Percentiles rank a stretch among this genome's conserved stretches.
Evolutionary conservation across 1,140 invertebrate species (phyloP).

Genomic region (Sycophaga agraensis): DNA sequence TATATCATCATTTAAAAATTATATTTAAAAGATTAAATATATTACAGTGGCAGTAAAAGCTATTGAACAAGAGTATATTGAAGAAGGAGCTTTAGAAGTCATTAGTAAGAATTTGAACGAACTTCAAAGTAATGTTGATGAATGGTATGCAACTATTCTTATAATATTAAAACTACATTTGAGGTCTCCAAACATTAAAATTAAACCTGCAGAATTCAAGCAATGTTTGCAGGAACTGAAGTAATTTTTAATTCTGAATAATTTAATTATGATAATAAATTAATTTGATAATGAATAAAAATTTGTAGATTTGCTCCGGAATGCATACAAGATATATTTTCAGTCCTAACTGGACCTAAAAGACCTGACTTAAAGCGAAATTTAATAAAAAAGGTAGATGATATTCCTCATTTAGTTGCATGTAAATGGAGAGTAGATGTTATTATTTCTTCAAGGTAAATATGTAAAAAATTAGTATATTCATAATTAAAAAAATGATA

Average conservation of each 20-base stretch:
- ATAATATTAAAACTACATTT: conserved; percentile 44
- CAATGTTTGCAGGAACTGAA: conserved; percentile 49
- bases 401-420: conserved; percentile 41
- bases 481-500: too few relatives aligned
- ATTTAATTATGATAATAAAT: neutral
- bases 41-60: conserved; percentile 50
- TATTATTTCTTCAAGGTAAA: conserved; percentile 51
- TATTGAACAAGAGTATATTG: conserved; percentile 49
- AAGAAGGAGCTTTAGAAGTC: conserved; percentile 49
- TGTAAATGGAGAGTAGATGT: conserved; percentile 52
- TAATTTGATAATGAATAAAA: neutral
- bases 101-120: conserved; percentile 48
- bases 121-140: conserved; percentile 41
- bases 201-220: conserved; percentile 47
- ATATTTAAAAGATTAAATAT: neutral
- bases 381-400: conserved; percentile 41
- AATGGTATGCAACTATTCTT: conserved; percentile 48
- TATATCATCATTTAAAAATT: too few relatives aligned
- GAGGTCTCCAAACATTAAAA: conserved; percentile 32
- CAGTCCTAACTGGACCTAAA: conserved; percentile 47
- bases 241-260: conserved; percentile 34
- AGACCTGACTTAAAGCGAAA: conserved; percentile 35
- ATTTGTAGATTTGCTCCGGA: conserved; percentile 45
- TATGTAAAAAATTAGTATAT: neutral
- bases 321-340: conserved; percentile 49